Evolutionary conservation across 2,888 invertebrate genomes (phyloP), one percentile per base, ranked within the genome.

Genomic region (Limnephilus lunatus): DNA sequence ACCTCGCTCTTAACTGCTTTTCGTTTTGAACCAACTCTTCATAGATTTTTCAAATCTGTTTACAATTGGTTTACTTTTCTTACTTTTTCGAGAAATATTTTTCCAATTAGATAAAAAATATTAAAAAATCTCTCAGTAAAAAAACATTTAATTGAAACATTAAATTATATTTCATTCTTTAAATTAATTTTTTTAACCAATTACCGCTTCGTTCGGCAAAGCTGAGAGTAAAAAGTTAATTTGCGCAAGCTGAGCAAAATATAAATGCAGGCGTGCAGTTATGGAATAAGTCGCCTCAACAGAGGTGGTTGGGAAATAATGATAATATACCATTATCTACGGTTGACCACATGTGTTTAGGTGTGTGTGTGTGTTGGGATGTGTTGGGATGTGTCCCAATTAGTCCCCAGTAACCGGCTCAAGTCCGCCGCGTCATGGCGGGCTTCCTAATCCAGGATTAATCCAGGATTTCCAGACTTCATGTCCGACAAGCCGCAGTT

Each of bases 1-100:
- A 85, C n/a, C 44, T 85, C 85, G n/a, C 44, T 35, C 19, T n/a
- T 44, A n/a, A n/a, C 25, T n/a, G n/a, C 12, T 85, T 85, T 85
- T 85, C n/a, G 9, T 35, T 32, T 85, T 85, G 3, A 85, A 68
- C 68, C 25, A 7, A 9, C 1, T 25, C 68, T n/a, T 68, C 68
- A n/a, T 25, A 9, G n/a, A 25, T 68, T 0, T n/a, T 25, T 68
- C 19, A 68, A 68, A 68, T 68, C 68, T 68, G 25, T 68, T 25
- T 25, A 25, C 9, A 25, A 68, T 68, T 68, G 25, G 68, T 68
- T 68, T 68, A 5, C 9, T 7, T n/a, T n/a, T 25, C n/a, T 68
- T 68, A 68, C 68, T n/a, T 68, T 68, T 68, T 68, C 25, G 25
- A 68, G 68, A 68, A n/a, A 68, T n/a, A 68, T 25, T 68, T 25